Conservation (phyloP, 2,113 vertebrate species). For the Podarcis muralis region DNA sequence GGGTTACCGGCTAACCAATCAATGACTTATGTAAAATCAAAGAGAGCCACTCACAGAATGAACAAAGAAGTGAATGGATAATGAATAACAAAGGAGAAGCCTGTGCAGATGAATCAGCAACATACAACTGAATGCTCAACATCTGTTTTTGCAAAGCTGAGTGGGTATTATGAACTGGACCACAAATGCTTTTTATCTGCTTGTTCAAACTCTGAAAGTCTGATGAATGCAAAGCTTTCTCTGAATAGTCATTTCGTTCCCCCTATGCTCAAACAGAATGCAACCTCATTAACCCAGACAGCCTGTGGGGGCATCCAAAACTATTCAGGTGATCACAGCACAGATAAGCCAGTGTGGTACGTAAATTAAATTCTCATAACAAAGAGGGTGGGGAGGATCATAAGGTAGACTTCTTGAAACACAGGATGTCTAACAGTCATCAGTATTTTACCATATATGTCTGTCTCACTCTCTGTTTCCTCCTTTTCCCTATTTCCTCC, state of each 20-base stretch:
- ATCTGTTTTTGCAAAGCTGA: conserved; percentile 21
- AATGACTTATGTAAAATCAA: conserved; percentile 24
- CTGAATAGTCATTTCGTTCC: conserved; percentile 1
- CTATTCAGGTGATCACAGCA: background rate
- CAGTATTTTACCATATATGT: background rate
- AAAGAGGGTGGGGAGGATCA: background rate
- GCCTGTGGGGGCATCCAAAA: conserved; percentile 4
- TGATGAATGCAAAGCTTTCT: conserved; percentile 18
- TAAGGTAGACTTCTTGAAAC: background rate
- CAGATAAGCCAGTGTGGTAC: background rate
- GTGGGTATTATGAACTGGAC: conserved; percentile 32
- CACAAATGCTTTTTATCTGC: conserved; percentile 23
- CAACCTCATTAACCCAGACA: background rate
- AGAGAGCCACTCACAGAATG: conserved; percentile 5
- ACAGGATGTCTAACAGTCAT: background rate
- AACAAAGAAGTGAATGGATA: conserved; percentile 11
- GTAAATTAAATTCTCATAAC: background rate
- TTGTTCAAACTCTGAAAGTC: conserved; percentile 1
- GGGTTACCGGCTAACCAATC: background rate
- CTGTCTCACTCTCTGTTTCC: background rate
- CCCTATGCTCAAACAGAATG: background rate
- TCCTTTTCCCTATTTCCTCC: background rate
- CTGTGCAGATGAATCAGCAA: conserved; percentile 21
- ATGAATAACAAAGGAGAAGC: conserved; percentile 14
- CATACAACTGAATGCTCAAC: conserved; percentile 15